Evolutionary conservation across 2,797 vertebrate species (phyloP).

Genomic region (Helarctos malayanus): DNA sequence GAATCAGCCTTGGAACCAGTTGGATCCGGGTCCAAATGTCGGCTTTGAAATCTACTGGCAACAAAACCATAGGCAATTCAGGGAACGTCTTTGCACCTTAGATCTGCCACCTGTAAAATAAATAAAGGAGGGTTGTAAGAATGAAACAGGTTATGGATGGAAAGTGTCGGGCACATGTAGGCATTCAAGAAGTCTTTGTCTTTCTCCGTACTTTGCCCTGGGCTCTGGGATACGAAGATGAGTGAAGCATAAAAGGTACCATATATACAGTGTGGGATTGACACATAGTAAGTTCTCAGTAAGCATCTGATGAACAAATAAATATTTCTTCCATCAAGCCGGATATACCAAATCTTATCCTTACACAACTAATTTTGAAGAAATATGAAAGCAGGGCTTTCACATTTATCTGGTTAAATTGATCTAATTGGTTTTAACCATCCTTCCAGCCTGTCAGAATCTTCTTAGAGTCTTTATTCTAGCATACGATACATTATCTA

Average conservation of each 20-base stretch:
- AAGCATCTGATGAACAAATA: slow-evolving; percentile 3
- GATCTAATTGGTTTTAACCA: slow-evolving; percentile 7
- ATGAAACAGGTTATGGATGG: not conserved
- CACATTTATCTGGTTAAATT: slow-evolving; percentile 28
- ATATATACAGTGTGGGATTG: not conserved
- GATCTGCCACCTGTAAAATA: slow-evolving; percentile 1
- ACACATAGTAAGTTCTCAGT: not conserved
- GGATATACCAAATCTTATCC: not conserved
- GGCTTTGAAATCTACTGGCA: not conserved
- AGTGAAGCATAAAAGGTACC: not conserved
- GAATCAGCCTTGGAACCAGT: not conserved
- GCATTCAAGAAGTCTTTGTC: not conserved
- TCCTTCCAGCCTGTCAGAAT: slow-evolving; percentile 1
- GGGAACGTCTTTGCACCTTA: not conserved
- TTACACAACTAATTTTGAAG: slow-evolving; percentile 21
- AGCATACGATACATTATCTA: not conserved
- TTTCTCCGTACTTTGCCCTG: not conserved
- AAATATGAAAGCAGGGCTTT: slow-evolving; percentile 25
- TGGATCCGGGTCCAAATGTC: not conserved
- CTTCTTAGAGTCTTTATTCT: slow-evolving; percentile 33
- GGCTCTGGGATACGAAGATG: not conserved
- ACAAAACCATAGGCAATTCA: not conserved
- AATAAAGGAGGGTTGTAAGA: not conserved
- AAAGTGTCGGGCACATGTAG: not conserved
- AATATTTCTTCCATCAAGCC: not conserved